These are phyloP conservation scores for Sclerurus mexicanus DNA, from an alignment of 2,113 vertebrate genomes.

Conservation along the genomic window DNA sequence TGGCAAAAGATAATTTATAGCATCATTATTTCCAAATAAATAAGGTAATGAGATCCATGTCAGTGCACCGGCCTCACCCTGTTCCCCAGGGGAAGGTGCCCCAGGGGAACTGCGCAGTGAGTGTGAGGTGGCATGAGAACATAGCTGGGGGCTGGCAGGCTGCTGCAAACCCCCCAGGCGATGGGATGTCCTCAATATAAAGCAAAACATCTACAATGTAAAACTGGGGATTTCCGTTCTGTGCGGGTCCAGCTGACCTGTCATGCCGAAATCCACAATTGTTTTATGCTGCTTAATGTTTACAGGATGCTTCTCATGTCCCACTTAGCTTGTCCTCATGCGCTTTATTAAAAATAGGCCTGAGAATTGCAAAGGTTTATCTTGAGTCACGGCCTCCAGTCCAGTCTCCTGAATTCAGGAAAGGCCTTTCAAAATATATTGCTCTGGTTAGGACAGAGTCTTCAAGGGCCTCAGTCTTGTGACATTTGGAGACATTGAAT, in stretches of 20 bases:
- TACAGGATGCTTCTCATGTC: background rate
- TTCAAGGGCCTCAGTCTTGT: background rate
- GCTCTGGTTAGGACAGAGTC: background rate
- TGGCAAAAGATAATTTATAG: background rate
- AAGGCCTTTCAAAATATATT: background rate
- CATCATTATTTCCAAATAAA: slow-evolving; percentile 4
- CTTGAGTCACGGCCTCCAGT: background rate
- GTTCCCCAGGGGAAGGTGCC: background rate
- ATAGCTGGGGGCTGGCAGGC: background rate
- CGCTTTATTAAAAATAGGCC: background rate
- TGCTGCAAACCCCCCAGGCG: background rate
- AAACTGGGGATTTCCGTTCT: background rate
- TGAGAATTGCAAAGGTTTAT: background rate
- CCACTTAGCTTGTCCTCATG: background rate
- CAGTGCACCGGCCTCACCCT: background rate
- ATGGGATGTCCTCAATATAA: background rate
- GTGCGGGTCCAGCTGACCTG: background rate
- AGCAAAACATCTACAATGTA: background rate
- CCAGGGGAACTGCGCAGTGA: background rate
- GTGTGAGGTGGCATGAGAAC: background rate
- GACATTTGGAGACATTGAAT: background rate
- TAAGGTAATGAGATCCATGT: background rate
- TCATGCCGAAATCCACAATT: background rate
- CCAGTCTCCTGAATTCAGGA: background rate
- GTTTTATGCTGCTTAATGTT: background rate